Evolutionary conservation across 1,140 invertebrate genomes (phyloP).

Genomic region (Drosophila parabipectinata): DNA sequence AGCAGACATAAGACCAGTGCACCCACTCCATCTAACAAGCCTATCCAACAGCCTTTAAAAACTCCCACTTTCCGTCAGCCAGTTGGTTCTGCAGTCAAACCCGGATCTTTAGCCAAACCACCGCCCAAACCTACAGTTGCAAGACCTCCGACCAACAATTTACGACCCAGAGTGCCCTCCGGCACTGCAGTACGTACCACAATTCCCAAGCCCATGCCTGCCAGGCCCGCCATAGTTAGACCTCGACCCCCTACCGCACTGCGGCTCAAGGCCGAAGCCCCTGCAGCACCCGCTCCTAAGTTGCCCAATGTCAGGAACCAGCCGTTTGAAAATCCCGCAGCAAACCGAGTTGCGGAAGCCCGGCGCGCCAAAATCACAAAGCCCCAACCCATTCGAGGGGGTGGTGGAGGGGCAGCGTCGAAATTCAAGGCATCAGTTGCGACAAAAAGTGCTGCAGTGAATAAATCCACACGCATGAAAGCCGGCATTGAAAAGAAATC

Average conservation of each 20-base stretch:
- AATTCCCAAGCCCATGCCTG: not conserved
- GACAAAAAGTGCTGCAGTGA: not conserved
- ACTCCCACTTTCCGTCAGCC: not conserved
- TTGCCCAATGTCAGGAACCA: slow-evolving; percentile 30
- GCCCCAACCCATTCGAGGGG: slow-evolving; percentile 32
- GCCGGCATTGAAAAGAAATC: not conserved
- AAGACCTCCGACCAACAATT: not conserved
- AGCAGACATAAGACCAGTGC: not conserved
- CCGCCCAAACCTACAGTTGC: not conserved
- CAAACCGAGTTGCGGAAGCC: not conserved
- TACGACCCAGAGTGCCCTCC: not conserved
- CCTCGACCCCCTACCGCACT: not conserved
- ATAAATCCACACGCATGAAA: slow-evolving; percentile 45
- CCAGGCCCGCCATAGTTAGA: not conserved
- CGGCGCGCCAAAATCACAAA: slow-evolving; percentile 3
- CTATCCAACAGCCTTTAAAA: not conserved
- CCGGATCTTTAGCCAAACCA: not conserved
- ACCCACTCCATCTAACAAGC: not conserved
- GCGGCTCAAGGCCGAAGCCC: not conserved
- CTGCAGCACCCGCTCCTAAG: not conserved
- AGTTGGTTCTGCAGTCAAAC: not conserved
- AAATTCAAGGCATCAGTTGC: slow-evolving; percentile 29
- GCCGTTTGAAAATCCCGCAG: slow-evolving; percentile 40
- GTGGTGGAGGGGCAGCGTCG: slow-evolving; percentile 33
- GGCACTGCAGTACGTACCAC: not conserved